Base-by-base conservation (phyloP, 2,797 vertebrate genomes). In the Novumbra hubbsi region DNA sequence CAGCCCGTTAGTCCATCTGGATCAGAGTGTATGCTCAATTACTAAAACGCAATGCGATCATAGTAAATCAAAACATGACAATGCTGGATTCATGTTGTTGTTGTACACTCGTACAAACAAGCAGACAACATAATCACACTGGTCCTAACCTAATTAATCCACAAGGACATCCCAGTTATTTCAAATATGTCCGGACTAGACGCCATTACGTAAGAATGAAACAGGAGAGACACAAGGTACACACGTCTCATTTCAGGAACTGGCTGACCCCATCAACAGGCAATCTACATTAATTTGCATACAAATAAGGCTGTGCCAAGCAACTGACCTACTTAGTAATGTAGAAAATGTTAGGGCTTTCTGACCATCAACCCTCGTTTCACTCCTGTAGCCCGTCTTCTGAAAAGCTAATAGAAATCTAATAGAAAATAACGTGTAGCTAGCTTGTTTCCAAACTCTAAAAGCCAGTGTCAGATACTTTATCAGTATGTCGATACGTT, bases 231-330 rank as follows among this genome's bases (percentile, higher is more conserved):
- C n/a, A n/a, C n/a, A 80, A 84, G 81, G 28, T 28, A 50, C 24
- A 50, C 24, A 14, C 1, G 69, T 75, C 83, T 84, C 17, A 30
- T 87, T 85, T 85, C 81, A 78, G 88, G 87, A 87, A 83, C 85
- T 85, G 80, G 82, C 86, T 87, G 89, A 88, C 87, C 90, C 90
- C 89, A 91, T 89, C 90, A 91, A 84, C 81, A 77, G 82, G 81
- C 87, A 86, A 90, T 91, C 89, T 91, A 87, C 91, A 90, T 89
- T 81, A 81, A 91, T 92, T 90, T 92, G 89, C 91, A 92, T 92
- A 90, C 80, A 90, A 90, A 92, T 91, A 87, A 88, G 85, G 83
- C n/a, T 74, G 85, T 73, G 78, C 84, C 86, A 86, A 75, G 16
- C 86, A 85, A 80, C 84, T 90, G 89, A 89, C 89, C 91, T 84